A percentile compares a stretch with the other conserved stretches of the same genome.
These are phyloP conservation scores for Ctenochaetus hawaiiensis DNA, from an alignment of 2,797 vertebrate species.

Conservation along the genomic window DNA sequence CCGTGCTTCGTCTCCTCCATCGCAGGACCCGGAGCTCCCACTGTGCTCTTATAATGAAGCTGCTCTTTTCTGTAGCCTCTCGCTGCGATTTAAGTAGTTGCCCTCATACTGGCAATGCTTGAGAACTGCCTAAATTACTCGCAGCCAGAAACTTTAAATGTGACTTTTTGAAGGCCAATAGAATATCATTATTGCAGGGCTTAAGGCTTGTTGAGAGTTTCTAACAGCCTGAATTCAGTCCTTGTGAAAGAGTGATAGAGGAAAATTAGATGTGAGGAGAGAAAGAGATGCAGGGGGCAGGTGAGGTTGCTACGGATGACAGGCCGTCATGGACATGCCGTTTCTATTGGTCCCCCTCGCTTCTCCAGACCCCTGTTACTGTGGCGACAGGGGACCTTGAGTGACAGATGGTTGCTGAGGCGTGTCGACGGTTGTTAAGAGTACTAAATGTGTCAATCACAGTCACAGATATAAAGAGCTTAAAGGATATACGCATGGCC, in stretches of 20 bases:
- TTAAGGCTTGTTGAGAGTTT: not conserved
- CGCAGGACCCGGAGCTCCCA: constrained; percentile 17
- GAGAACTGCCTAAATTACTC: constrained; percentile 29
- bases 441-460: constrained; percentile 75
- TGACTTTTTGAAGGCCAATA: constrained; percentile 4
- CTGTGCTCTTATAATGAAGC: constrained; percentile 40
- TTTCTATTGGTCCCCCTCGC: constrained; percentile 51
- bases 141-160: constrained; percentile 24
- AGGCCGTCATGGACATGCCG: constrained; percentile 68
- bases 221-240: constrained; percentile 11
- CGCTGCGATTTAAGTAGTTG: constrained; percentile 29
- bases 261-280: constrained; percentile 24
- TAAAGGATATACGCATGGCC: constrained; percentile 51
- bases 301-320: constrained; percentile 68
- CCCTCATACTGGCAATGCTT: constrained; percentile 12
- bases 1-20: constrained; percentile 44
- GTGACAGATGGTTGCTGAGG: constrained; percentile 77
- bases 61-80: constrained; percentile 44
- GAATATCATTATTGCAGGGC: not conserved
- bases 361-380: constrained; percentile 60
- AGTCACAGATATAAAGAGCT: constrained; percentile 69
- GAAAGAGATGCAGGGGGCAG: constrained; percentile 26
- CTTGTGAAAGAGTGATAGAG: constrained; percentile 7
- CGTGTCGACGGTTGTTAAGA: constrained; percentile 68
- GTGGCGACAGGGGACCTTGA: constrained; percentile 67